phyloP scores from a whole-genome alignment of 2,797 vertebrate species.

The Harpagifer antarcticus region DNA sequence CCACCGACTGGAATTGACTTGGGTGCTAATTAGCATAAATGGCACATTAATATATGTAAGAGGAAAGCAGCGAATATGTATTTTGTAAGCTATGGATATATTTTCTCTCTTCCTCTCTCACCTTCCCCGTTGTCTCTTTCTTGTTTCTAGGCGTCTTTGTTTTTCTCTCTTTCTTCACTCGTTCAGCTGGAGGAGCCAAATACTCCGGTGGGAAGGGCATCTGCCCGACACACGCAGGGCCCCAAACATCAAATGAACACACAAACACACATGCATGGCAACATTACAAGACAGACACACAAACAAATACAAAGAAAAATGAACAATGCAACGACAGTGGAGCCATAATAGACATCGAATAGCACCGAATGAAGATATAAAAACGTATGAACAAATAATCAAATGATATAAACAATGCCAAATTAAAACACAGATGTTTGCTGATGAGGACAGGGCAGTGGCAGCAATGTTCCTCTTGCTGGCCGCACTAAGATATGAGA shows the following conservation, averaged over 20 bases:
- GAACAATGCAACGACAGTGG: slow-evolving; percentile 72
- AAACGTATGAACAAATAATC: slow-evolving; percentile 64
- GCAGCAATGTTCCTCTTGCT: slow-evolving; percentile 37
- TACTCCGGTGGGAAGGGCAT: slow-evolving; percentile 90
- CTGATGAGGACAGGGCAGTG: slow-evolving; percentile 57
- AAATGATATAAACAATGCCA: slow-evolving; percentile 62
- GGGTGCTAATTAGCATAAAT: slow-evolving; percentile 4
- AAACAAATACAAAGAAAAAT: slow-evolving; percentile 68
- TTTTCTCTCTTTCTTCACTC: slow-evolving; percentile 90
- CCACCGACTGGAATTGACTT: not conserved
- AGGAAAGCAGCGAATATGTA: slow-evolving; percentile 3
- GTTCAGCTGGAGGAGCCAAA: slow-evolving; percentile 88
- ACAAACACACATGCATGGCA: slow-evolving; percentile 65
- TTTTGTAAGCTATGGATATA: slow-evolving; percentile 17
- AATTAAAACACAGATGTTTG: slow-evolving; percentile 69
- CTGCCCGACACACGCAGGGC: slow-evolving; percentile 79
- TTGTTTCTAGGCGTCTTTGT: slow-evolving; percentile 87
- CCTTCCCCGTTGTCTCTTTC: slow-evolving; percentile 87
- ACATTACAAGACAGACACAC: slow-evolving; percentile 59
- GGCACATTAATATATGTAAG: slow-evolving; percentile 1
- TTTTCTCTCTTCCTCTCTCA: slow-evolving; percentile 77
- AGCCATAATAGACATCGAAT: slow-evolving; percentile 54
- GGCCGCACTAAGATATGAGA: not conserved
- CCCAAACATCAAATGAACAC: slow-evolving; percentile 68
- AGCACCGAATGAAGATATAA: slow-evolving; percentile 56